Percentiles rank a stretch among this genome's conserved stretches.
These are phyloP conservation scores for Ctenodactylus gundi DNA, from an alignment of 2,113 vertebrate genomes.

Conservation along the genomic window DNA sequence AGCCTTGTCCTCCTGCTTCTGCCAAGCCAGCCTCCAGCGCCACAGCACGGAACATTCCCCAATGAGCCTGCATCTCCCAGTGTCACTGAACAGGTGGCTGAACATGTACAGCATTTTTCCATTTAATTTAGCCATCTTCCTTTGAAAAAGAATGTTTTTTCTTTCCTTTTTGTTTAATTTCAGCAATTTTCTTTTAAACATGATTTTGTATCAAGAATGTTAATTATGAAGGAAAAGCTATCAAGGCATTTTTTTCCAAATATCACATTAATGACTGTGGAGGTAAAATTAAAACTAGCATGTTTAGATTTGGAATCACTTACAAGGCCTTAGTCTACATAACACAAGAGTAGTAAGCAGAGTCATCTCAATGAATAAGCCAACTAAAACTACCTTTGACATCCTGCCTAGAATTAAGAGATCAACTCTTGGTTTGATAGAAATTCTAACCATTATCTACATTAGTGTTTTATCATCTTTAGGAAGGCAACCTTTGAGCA, in stretches of 20 bases:
- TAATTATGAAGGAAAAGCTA: conserved; percentile 6
- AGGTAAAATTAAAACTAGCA: neutral
- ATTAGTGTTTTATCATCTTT: conserved; percentile 6
- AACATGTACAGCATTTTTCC: conserved; percentile 13
- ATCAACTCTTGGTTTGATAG: neutral
- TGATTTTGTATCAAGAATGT: neutral
- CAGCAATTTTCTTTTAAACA: neutral
- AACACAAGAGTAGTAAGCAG: conserved; percentile 45
- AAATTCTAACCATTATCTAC: neutral
- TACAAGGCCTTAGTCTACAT: conserved; percentile 39
- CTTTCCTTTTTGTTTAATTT: neutral
- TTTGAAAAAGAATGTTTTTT: conserved; percentile 46
- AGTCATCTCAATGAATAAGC: conserved; percentile 43
- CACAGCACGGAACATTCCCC: neutral
- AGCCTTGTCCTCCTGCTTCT: neutral
- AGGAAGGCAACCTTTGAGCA: neutral
- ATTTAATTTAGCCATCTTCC: conserved; percentile 31
- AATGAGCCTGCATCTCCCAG: neutral
- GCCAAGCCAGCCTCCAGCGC: neutral
- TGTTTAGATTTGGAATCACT: conserved; percentile 38
- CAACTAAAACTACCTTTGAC: conserved; percentile 49
- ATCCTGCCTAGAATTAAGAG: neutral
- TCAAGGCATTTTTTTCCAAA: conserved; percentile 14
- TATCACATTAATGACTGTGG: conserved; percentile 55
- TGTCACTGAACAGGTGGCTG: conserved; percentile 25